phyloP scores from a whole-genome alignment of 2,797 vertebrate genomes.

The Lutjanus campechanus region DNA sequence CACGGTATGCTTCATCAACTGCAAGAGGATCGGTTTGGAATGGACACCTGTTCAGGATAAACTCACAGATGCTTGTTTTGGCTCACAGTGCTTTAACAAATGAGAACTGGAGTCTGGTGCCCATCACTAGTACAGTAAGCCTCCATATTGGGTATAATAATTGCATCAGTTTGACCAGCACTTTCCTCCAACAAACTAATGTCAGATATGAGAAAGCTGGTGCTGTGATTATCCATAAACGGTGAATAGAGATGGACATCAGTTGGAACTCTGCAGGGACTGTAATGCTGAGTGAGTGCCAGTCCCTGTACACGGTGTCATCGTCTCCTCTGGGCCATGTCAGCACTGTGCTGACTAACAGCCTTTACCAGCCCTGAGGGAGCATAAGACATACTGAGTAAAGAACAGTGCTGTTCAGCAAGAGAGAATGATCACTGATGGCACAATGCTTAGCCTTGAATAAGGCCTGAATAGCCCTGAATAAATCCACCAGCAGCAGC shows the following conservation, averaged over 20 bases:
- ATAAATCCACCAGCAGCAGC: conserved; percentile 12
- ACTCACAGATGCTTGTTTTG: conserved; percentile 34
- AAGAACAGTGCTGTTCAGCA: conserved; percentile 29
- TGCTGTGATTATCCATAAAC: conserved; percentile 4
- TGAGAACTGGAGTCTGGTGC: neutral
- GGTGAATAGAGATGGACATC: conserved; percentile 8
- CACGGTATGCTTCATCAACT: neutral
- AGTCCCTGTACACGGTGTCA: conserved; percentile 24
- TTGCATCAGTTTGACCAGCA: neutral
- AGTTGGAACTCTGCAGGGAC: conserved; percentile 25
- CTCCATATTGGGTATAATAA: conserved; percentile 17
- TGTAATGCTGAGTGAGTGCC: conserved; percentile 39
- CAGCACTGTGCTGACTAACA: conserved; percentile 62
- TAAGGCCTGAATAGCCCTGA: neutral
- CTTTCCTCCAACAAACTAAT: neutral
- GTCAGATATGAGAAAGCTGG: conserved; percentile 1
- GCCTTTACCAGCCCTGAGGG: conserved; percentile 38
- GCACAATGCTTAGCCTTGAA: conserved; percentile 26
- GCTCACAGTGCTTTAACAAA: conserved; percentile 5
- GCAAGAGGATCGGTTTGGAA: conserved; percentile 9
- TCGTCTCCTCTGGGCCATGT: conserved; percentile 45
- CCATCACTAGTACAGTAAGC: neutral
- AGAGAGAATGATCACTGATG: conserved; percentile 35
- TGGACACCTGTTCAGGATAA: conserved; percentile 28
- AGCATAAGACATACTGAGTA: conserved; percentile 15